Conservation (phyloP, 2,113 vertebrate genomes). For the Andinoacara biseriatus region DNA sequence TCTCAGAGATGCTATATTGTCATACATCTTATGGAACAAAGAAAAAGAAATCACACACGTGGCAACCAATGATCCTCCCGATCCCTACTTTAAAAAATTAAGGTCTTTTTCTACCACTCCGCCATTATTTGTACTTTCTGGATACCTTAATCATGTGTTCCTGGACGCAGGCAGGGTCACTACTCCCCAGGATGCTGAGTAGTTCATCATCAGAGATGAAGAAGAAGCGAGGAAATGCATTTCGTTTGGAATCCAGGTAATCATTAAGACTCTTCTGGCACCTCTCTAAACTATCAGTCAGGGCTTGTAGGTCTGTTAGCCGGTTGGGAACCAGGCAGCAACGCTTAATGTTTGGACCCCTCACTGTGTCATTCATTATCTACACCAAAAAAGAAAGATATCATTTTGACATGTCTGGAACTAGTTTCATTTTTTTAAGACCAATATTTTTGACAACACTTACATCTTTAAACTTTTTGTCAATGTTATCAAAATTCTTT, state of each 20-base stretch:
- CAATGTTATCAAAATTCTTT: constrained; percentile 91
- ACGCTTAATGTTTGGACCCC: constrained; percentile 85
- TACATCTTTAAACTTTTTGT: constrained; percentile 88
- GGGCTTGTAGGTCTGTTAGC: constrained; percentile 83
- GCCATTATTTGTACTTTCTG: background rate
- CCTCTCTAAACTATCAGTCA: constrained; percentile 88
- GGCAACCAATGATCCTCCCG: background rate
- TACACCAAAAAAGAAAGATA: constrained; percentile 46
- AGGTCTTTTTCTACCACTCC: background rate
- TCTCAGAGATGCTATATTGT: constrained; percentile 89
- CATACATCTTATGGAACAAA: constrained; percentile 87
- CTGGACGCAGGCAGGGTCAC: constrained; percentile 89
- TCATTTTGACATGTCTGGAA: background rate
- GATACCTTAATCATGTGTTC: constrained; percentile 94
- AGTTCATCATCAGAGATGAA: constrained; percentile 98
- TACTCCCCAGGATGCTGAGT: constrained; percentile 94
- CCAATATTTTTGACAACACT: constrained; percentile 51
- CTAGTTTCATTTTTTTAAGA: background rate
- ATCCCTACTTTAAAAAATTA: background rate
- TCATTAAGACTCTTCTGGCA: constrained; percentile 97
- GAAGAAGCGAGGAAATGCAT: constrained; percentile 95
- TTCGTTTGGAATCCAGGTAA: constrained; percentile 93
- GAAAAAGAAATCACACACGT: constrained; percentile 11
- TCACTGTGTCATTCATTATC: constrained; percentile 91
- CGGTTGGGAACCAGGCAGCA: constrained; percentile 88